Conservation (phyloP, 2,797 vertebrate genomes). For the Chelon auratus region DNA sequence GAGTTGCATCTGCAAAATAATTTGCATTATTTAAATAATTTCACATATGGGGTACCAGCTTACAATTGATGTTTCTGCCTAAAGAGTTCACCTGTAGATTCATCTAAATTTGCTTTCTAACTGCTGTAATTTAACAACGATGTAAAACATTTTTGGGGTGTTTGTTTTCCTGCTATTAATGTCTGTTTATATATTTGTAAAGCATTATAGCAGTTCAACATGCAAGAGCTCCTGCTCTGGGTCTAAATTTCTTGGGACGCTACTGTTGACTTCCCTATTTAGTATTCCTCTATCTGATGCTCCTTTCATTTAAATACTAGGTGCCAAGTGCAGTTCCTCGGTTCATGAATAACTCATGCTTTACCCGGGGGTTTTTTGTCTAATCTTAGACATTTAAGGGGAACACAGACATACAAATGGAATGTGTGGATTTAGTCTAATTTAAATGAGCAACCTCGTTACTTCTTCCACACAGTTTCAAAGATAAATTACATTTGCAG, state of each 20-base stretch:
- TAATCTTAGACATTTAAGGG: constrained; percentile 76
- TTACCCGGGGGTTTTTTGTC: constrained; percentile 65
- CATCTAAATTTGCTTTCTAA: constrained; percentile 14
- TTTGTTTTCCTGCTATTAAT: constrained; percentile 56
- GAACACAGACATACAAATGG: constrained; percentile 61
- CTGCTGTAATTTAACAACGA: constrained; percentile 28
- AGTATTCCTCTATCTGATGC: constrained; percentile 62
- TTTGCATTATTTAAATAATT: constrained; percentile 14
- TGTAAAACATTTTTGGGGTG: constrained; percentile 24
- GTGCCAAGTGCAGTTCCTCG: constrained; percentile 73
- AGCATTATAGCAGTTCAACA: constrained; percentile 26
- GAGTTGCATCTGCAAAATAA: constrained; percentile 20
- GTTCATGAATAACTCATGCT: constrained; percentile 79
- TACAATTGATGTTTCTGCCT: not conserved
- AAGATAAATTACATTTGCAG: constrained; percentile 23
- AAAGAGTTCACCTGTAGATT: constrained; percentile 15
- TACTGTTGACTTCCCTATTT: constrained; percentile 47
- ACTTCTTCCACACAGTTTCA: constrained; percentile 13
- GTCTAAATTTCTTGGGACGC: constrained; percentile 55
- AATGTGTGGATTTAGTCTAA: constrained; percentile 57
- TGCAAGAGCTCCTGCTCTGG: constrained; percentile 33
- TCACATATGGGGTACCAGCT: not conserved
- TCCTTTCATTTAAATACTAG: constrained; percentile 73
- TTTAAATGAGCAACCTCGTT: constrained; percentile 56
- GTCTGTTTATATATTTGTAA: constrained; percentile 55